Conservation (phyloP, 2,888 invertebrate species). For the Latrodectus elegans region DNA sequence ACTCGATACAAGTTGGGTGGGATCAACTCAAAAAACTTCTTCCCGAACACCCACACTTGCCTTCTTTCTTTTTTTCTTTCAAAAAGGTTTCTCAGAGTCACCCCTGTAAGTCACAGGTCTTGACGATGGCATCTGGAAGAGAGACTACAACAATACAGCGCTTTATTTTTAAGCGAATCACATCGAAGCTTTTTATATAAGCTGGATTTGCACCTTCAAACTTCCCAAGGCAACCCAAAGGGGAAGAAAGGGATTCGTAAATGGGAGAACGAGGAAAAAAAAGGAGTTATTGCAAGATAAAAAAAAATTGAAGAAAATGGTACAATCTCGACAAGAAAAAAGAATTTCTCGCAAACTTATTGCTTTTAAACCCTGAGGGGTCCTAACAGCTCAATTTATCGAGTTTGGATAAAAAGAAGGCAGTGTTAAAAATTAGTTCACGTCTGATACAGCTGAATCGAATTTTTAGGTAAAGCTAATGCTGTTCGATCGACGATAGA, state of each 20-base stretch:
- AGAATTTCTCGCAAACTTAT: not conserved
- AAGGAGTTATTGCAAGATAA: not conserved
- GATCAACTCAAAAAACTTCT: not conserved
- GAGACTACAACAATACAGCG: not conserved
- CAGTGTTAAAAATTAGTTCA: not conserved
- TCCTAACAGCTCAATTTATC: conserved; percentile 2
- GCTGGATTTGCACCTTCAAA: not conserved
- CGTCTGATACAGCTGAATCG: not conserved
- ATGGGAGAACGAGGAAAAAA: no score
- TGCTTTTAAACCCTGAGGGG: not conserved
- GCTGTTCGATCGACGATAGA: no score
- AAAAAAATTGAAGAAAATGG: not conserved
- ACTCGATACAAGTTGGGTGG: conserved; percentile 14
- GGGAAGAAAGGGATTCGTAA: no score
- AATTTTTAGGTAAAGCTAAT: no score
- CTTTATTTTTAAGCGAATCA: conserved; percentile 5
- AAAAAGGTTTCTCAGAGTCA: not conserved
- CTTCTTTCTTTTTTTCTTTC: not conserved
- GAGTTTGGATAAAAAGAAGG: not conserved
- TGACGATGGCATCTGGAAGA: not conserved
- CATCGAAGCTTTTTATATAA: not conserved
- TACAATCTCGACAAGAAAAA: not conserved
- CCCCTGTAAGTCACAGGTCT: not conserved
- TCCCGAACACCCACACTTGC: not conserved
- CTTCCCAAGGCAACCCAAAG: not conserved